Evolutionary conservation across 2,797 vertebrate genomes (phyloP), one percentile per base, ranked within the genome.

Genomic region (Nyctibius grandis): DNA sequence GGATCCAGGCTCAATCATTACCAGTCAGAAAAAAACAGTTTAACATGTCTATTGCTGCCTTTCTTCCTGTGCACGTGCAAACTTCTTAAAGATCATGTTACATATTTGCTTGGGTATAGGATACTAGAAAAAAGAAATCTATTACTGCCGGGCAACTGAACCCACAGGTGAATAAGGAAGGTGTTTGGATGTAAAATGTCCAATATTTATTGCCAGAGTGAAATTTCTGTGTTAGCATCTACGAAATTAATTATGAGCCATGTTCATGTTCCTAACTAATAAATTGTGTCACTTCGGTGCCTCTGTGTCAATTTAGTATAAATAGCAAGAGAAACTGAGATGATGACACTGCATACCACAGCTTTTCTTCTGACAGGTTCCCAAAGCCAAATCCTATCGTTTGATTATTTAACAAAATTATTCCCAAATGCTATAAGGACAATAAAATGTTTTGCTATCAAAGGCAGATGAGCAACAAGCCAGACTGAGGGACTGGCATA

Each of bases 211-310:
- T 85, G 7, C 12, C 4, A 65, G 26, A 69, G 34, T 65, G 51
- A 77, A 87, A 61, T 59, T 78, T 72, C 83, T 68, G 23, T 44
- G 57, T 69, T 5, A 11, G 15, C 21, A 45, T 26, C 12, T 60
- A 48, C 26, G 84, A 57, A 95, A 88, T 80, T 65, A 90, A 60
- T 81, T 74, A 60, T 22, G 26, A 88, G 9, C 31, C 60, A 22
- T 23, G 26, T 44, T 51, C 1, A 9, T 29, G 5, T 18, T 74
- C 22, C 68, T 77, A 40, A 59, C 20, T 74, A 90, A 77, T 44
- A 74, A 38, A 31, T 23, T n/a, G 8, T 69, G 26, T 25, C 40
- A 33, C 15, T 85, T 42, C 38, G 29, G 28, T 53, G n/a, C n/a
- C 38, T 78, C 20, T 40, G 1, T 31, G 29, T 21, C 48, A 60